Evolutionary conservation across 1,140 invertebrate species (phyloP).

Genomic region (Ladona fulva): DNA sequence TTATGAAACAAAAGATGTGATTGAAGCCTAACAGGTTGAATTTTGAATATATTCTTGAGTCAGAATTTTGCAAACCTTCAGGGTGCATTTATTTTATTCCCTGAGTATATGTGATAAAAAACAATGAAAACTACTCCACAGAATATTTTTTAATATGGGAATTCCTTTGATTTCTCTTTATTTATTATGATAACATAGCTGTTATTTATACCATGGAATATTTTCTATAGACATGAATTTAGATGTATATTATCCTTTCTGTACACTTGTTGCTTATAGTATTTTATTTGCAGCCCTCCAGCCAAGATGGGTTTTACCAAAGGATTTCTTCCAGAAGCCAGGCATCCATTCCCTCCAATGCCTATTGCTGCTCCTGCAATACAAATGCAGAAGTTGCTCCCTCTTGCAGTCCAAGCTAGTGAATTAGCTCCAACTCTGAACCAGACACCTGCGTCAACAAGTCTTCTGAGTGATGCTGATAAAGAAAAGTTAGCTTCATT

Average conservation of each 20-base stretch:
- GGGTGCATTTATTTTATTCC: no score
- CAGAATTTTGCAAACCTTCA: no score
- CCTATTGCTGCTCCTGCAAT: background rate
- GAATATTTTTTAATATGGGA: no score
- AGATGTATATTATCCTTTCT: background rate
- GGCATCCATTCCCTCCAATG: background rate
- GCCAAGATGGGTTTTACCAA: slow-evolving; percentile 31
- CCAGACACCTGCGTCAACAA: background rate
- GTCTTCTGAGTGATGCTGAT: slow-evolving; percentile 30
- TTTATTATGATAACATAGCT: background rate
- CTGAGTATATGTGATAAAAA: no score
- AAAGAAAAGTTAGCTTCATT: slow-evolving; percentile 33
- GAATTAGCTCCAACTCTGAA: background rate
- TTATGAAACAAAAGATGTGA: no score
- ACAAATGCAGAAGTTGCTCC: background rate
- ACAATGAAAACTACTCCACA: no score
- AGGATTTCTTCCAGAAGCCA: background rate
- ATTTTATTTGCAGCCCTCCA: slow-evolving; percentile 29
- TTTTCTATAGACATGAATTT: no score
- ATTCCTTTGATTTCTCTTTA: slow-evolving; percentile 1
- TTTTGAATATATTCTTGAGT: no score
- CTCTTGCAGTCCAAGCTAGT: background rate
- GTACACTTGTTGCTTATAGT: background rate
- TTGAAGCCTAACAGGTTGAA: no score
- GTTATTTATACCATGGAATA: no score